phyloP scores from a whole-genome alignment of 2,888 invertebrate species.

The Lepidochrysops patricia region DNA sequence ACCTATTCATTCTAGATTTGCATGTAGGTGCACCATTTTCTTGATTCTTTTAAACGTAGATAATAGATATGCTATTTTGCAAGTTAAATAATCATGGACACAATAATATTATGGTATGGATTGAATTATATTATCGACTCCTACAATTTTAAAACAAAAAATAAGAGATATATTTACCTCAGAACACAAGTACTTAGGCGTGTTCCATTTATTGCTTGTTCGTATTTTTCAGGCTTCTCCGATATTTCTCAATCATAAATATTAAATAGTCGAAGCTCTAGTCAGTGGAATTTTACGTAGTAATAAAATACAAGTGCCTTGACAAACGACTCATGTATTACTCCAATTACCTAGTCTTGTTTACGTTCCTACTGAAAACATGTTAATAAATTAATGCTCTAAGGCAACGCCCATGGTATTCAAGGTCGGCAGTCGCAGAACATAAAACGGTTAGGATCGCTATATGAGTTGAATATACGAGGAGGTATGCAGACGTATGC shows the following conservation, averaged over 20 bases:
- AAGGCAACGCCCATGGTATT: conserved; percentile 15
- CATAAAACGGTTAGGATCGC: conserved; percentile 42
- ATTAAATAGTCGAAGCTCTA: background rate
- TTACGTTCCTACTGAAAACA: conserved; percentile 1
- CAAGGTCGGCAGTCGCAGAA: conserved; percentile 43
- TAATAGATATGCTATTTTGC: no score
- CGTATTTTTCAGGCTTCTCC: background rate
- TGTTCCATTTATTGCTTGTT: background rate
- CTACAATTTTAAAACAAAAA: background rate
- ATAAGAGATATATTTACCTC: background rate
- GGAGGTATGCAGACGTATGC: background rate
- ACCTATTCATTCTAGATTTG: no score
- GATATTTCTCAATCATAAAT: background rate
- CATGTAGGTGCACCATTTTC: no score
- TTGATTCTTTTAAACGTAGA: no score
- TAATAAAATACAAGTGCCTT: background rate
- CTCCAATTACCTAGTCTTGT: background rate
- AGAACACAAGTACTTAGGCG: background rate
- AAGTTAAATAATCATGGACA: no score
- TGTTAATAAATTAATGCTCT: conserved; percentile 5
- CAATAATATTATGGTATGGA: no score
- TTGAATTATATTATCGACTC: background rate
- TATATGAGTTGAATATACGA: conserved; percentile 33
- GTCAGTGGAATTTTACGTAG: background rate
- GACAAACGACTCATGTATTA: background rate